Base-by-base conservation (phyloP, 1,140 invertebrate genomes). In the Aphaenogaster rudis region DNA sequence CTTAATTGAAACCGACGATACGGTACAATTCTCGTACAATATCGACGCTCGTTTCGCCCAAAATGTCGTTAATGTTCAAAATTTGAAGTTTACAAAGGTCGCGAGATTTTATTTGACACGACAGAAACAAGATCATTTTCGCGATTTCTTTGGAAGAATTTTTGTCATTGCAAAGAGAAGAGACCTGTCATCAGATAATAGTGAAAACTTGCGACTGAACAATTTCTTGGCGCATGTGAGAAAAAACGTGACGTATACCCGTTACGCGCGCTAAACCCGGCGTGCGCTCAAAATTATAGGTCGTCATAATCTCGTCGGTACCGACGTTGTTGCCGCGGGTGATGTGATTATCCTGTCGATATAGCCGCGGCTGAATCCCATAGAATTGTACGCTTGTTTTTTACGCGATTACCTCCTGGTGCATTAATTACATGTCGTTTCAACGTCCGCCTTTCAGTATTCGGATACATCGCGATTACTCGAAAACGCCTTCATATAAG, bases 291-390 rank as follows among this genome's bases (percentile, higher is more conserved):
- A 66, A 89, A 90, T 90, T 90, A 86, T n/a, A 67, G 88, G 76
- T 86, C 88, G 82, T 89, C 71, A 36, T 39, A 81, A 89, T 89
- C 82, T 81, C 63, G 45, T 69, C 54, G 3, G 45, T 48, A 42
- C 64, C 54, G 50, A 88, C 52, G 67, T 59, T 79, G 36, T 89
- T 85, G 77, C 88, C 76, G 79, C 71, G 45, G 84, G 76, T 81
- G 63, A 89, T 86, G 54, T 61, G 69, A 89, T 90, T 89, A 89
- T 89, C 50, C 66, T 45, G 61, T 69, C 72, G 72, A 89, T 84
- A 67, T 33, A 39, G 48, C 42, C n/a, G 64, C 50, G 36, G 71
- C 36, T 9, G 9, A 59, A 36, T 57, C 42, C 50, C 52, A 57
- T 50, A 21, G 28, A 48, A 71, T 52, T 80, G 45, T 48, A 54